Evolutionary conservation across 2,888 invertebrate species (phyloP), one percentile per base, ranked within the genome.

Genomic region (Catocala nupta): DNA sequence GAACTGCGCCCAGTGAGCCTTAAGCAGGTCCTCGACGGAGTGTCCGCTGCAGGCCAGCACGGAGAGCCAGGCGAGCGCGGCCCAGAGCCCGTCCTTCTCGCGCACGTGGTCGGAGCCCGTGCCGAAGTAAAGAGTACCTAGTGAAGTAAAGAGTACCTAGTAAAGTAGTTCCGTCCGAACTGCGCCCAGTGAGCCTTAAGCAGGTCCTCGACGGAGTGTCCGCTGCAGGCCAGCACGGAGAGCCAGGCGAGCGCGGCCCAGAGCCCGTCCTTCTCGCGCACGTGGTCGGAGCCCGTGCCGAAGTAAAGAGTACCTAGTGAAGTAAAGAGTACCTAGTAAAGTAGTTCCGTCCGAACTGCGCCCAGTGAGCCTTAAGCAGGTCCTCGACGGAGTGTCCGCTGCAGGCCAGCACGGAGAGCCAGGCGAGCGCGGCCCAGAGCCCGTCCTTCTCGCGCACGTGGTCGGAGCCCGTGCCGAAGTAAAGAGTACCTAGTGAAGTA

Each of bases 41-140:
- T 95, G 95, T 59, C 96, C 96, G 8, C 96, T 96, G 68, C 95
- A 95, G 13, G 97, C 97, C 73, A 99, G 93, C 13, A 99, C 96
- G 0, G 98, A 97, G 0, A 99, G 95, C 99, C 99, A 99, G 1
- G 99, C 99, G 7, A 99, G 95, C 12, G 97, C 97, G 0, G 99
- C 99, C 99, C 99, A 99, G 71, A 99, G 95, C 0, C 99, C 99
- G 92, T 99, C 99, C 93, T 99, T 99, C 92, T 99, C 99, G 51
- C 99, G 95, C 80, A 99, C 98, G 90, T 99, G 99, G 94, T 99
- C 98, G 0, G 99, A 99, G 1, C 99, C 99, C 4, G 99, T 99
- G 45, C 99, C 99, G 91, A 99, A 99, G 91, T n/a, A n/a, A n/a
- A n/a, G n/a, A n/a, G n/a, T n/a, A n/a, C n/a, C n/a, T n/a, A n/a